Conservation (phyloP, 2,113 vertebrate genomes). For the Bettongia penicillata region DNA sequence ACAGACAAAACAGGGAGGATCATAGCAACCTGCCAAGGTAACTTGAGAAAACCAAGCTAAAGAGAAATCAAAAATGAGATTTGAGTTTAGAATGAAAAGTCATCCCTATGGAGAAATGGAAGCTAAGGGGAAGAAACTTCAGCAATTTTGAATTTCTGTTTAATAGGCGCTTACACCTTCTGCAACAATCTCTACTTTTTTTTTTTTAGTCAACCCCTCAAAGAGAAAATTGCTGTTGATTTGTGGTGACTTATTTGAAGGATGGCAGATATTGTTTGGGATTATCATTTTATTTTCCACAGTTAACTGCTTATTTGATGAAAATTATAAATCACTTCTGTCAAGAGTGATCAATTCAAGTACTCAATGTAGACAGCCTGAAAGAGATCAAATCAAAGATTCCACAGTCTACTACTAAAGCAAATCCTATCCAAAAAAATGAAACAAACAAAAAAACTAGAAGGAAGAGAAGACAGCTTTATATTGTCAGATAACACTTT, state of each 20-base stretch:
- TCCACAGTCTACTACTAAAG: neutral
- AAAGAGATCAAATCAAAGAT: neutral
- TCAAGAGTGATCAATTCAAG: neutral
- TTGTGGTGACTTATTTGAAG: neutral
- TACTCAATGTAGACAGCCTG: neutral
- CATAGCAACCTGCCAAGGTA: neutral
- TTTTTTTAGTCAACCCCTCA: neutral
- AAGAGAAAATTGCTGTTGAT: neutral
- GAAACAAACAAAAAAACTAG: neutral
- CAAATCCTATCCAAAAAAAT: neutral
- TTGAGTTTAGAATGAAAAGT: neutral
- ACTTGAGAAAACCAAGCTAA: neutral
- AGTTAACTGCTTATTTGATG: neutral
- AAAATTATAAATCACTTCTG: neutral
- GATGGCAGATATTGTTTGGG: neutral
- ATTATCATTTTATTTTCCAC: neutral
- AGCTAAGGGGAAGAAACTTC: neutral
- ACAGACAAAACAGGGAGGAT: neutral
- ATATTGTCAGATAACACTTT: neutral
- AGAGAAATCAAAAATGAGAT: neutral
- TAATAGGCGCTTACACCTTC: neutral
- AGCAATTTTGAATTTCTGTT: neutral
- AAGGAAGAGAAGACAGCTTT: neutral
- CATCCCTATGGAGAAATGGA: neutral
- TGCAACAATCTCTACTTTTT: neutral